These are phyloP conservation scores for Argopecten irradians DNA, from an alignment of 1,140 invertebrate genomes.

Conservation along the genomic window DNA sequence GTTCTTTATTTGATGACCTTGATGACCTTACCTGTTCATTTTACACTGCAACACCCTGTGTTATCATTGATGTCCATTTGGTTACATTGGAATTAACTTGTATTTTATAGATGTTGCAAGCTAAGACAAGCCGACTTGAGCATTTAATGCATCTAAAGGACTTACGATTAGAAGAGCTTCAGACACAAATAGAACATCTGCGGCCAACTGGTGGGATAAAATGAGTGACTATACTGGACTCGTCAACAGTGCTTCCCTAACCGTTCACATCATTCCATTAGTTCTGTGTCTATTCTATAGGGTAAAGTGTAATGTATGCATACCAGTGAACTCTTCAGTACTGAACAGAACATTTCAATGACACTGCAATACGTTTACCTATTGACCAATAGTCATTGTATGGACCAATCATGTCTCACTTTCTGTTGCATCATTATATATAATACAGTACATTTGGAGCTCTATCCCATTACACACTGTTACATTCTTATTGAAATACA, in stretches of 20 bases:
- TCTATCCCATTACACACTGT: no score
- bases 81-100: slow-evolving; percentile 1
- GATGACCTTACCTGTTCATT: background rate
- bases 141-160: slow-evolving; percentile 22
- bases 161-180: background rate
- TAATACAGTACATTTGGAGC: no score
- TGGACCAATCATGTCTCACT: background rate
- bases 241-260: background rate
- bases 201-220: background rate
- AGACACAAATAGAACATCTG: background rate
- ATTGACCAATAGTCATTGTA: background rate
- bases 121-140: background rate
- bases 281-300: background rate
- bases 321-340: background rate
- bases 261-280: background rate
- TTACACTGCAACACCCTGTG: background rate
- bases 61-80: background rate
- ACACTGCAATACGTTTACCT: background rate
- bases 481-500: no score
- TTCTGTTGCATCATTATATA: no score
- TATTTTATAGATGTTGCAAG: slow-evolving; percentile 23
- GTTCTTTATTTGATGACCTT: no score
- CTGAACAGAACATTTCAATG: background rate
- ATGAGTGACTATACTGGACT: background rate
- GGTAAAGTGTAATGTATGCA: background rate